Conservation (phyloP, 2,888 invertebrate species). For the Strigamia crassipes region DNA sequence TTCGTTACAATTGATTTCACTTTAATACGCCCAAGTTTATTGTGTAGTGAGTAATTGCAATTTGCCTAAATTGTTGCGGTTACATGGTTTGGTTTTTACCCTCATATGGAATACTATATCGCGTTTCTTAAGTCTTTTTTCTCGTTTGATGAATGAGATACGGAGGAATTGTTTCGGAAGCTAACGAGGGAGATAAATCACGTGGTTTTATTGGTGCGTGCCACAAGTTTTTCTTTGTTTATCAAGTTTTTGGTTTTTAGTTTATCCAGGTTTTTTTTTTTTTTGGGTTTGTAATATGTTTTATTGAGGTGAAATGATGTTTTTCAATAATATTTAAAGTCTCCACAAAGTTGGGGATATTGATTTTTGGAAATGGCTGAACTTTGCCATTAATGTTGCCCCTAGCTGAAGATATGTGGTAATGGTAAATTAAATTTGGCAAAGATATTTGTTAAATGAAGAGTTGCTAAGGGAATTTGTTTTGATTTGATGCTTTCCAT, state of each 20-base stretch:
- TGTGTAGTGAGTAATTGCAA: background rate
- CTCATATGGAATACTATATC: background rate
- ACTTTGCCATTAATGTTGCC: conserved; percentile 1
- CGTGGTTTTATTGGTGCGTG: background rate
- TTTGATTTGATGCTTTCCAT: conserved; percentile 13
- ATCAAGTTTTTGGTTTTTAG: background rate
- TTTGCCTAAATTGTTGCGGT: background rate
- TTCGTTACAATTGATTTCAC: conserved; percentile 11
- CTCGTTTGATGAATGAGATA: background rate
- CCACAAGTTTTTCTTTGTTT: conserved; percentile 19
- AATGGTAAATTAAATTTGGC: conserved; percentile 18
- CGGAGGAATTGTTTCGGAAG: conserved; percentile 1
- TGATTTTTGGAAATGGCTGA: background rate
- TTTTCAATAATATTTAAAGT: background rate
- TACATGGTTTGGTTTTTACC: background rate
- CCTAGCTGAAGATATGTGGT: background rate
- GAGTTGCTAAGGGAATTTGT: background rate
- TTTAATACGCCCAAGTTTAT: background rate
- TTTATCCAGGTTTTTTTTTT: conserved; percentile 6
- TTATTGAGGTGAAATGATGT: background rate
- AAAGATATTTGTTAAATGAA: background rate
- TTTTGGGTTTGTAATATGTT: background rate
- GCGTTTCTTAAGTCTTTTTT: background rate
- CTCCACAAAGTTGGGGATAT: background rate
- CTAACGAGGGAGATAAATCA: conserved; percentile 22